A percentile compares a stretch with the other conserved stretches of the same genome.
Evolutionary conservation across 2,888 invertebrate species (phyloP).

Genomic region (Apeira syringaria): DNA sequence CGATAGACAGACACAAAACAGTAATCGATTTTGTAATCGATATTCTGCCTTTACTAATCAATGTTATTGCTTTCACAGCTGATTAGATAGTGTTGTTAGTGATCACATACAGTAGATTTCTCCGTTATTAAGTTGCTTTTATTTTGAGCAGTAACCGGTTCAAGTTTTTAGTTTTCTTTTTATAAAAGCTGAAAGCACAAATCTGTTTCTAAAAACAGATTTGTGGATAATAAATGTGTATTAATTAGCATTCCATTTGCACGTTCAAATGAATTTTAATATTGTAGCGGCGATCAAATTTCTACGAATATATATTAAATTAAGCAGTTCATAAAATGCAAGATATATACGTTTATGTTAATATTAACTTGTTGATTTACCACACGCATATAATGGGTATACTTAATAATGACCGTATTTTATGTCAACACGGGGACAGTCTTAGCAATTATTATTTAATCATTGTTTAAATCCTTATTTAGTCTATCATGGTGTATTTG

Average conservation of each 20-base stretch:
- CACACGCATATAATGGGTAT: no score
- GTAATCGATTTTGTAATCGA: slow-evolving; percentile 40
- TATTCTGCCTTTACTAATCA: slow-evolving; percentile 41
- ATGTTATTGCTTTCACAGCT: slow-evolving; percentile 52
- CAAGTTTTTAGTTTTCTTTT: no score
- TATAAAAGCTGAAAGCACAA: no score
- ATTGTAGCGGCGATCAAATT: slow-evolving; percentile 7
- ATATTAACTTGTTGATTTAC: slow-evolving; percentile 1
- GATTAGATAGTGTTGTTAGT: slow-evolving; percentile 47
- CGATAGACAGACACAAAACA: slow-evolving; percentile 36
- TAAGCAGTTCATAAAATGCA: slow-evolving; percentile 18
- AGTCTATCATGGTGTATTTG: no score
- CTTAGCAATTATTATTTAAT: no score
- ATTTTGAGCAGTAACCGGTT: slow-evolving; percentile 26
- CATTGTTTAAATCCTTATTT: no score
- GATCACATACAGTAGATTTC: slow-evolving; percentile 38
- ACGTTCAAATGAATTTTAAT: slow-evolving; percentile 14
- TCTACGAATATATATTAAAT: slow-evolving; percentile 12
- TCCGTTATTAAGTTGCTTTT: slow-evolving; percentile 34
- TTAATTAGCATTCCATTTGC: slow-evolving; percentile 21
- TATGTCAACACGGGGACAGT: no score
- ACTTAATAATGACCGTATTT: no score
- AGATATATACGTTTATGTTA: slow-evolving; percentile 12
- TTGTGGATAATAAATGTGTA: slow-evolving; percentile 14
- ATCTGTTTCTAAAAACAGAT: slow-evolving; percentile 18